Base-by-base conservation (phyloP, 1,140 invertebrate species). In the Atopsyche davidsoni region DNA sequence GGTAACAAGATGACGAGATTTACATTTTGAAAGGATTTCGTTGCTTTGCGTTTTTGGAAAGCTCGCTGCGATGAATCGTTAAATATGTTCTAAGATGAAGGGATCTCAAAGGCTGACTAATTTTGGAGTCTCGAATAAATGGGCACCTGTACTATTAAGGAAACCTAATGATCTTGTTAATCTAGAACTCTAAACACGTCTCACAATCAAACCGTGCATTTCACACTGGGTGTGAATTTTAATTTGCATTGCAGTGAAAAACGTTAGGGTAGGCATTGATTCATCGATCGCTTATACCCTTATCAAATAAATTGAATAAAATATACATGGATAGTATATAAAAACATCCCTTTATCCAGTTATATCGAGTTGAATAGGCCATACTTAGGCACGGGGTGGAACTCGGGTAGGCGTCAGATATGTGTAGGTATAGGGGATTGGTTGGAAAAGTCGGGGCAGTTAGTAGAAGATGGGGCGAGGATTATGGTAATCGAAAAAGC, bases 401-500 rank as follows among this genome's bases (percentile, higher is more conserved):
- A n/a, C n/a, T 17, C 14, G 36, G 36, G 36, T 39, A 39, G 36
- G 48, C 40, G 18, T 35, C 25, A 43, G 48, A 31, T 51, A 44
- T 31, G 50, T 46, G 31, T 39, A 45, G 46, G 41, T 46, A 39
- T 39, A 45, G 46, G 41, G 52, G 45, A 44, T 54, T 49, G 52
- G 52, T 45, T 49, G 52, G 48, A 49, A 55, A 55, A 32, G 51
- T 18, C 46, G 45, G 43, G 24, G 52, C 24, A 21, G 43, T 38
- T 41, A 31, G 39, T n/a, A 23, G 23, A 21, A 24, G 42, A 49
- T 31, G 36, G 44, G 51, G 51, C 14, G 45, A 43, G 39, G 47
- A 57, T 57, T 57, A 57, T 57, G 55, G 55, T 57, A 57, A 57
- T 57, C 53, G 51, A 51, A 57, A 57, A 57, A 53, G 55, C 55